phyloP scores from a whole-genome alignment of 92 coral and sea anemone genomes.

The Epizoanthus rinbou region DNA sequence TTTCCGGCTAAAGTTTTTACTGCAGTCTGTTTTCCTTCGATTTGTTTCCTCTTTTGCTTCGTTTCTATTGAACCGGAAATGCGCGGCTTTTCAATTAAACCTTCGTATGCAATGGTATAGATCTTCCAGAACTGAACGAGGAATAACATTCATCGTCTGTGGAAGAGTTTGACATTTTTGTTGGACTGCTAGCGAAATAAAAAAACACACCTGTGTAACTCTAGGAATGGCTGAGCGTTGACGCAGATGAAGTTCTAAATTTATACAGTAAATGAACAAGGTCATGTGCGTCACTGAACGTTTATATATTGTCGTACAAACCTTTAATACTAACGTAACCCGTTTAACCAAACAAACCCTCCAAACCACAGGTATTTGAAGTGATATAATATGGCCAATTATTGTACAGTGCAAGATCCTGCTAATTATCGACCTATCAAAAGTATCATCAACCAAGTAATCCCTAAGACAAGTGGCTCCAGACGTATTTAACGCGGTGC shows the following conservation, averaged over 20 bases:
- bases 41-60: conserved; percentile 15
- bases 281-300: conserved; percentile 10
- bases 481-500: conserved; percentile 43
- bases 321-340: not conserved
- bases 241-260: no score
- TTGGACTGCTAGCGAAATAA: no score
- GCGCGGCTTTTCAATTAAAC: conserved; percentile 6
- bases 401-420: not conserved
- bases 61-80: conserved; percentile 9
- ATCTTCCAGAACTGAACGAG: not conserved
- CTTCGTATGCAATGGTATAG: not conserved
- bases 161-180: no score
- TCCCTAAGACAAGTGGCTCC: conserved; percentile 45
- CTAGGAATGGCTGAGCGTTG: no score
- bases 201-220: no score
- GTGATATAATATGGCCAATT: conserved; percentile 27
- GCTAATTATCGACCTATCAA: conserved; percentile 45
- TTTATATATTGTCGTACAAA: not conserved
- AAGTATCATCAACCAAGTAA: conserved; percentile 37
- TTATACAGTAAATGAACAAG: no score
- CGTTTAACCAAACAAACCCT: conserved; percentile 32
- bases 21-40: conserved; percentile 19
- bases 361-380: conserved; percentile 43
- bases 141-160: not conserved
- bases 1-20: conserved; percentile 26